phyloP scores from a whole-genome alignment of 2,888 invertebrate species.

The Rosalia funebris region DNA sequence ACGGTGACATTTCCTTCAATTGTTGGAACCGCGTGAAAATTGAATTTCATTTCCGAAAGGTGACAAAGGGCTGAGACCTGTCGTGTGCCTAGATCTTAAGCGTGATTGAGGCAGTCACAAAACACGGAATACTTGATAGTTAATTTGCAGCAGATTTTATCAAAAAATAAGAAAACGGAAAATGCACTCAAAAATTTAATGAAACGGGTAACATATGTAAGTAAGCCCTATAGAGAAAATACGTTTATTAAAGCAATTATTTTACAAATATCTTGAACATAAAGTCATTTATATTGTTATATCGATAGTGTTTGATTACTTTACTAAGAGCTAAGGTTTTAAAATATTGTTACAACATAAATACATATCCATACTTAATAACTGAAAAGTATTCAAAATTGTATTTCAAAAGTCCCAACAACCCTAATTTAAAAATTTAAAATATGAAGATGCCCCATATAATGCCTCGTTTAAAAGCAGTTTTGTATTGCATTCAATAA shows the following conservation, averaged over 20 bases:
- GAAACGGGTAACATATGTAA: background rate
- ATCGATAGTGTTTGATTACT: no score
- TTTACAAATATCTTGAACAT: no score
- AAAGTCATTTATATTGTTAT: no score
- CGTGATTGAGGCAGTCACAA: background rate
- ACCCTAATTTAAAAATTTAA: no score
- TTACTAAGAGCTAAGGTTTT: no score
- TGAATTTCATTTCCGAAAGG: slow-evolving; percentile 10
- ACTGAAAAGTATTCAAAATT: no score
- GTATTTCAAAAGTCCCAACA: no score
- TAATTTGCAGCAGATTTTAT: background rate
- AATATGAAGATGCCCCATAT: no score
- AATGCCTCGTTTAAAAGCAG: no score
- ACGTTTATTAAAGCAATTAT: background rate
- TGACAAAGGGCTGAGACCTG: slow-evolving; percentile 6
- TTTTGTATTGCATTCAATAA: no score
- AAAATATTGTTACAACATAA: no score
- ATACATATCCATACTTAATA: no score
- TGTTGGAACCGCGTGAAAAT: background rate
- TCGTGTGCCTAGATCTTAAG: background rate
- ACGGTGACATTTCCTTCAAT: background rate
- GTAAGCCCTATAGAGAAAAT: background rate
- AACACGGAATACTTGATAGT: background rate
- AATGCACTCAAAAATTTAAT: background rate
- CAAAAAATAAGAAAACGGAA: background rate